Evolutionary conservation across 1,140 invertebrate genomes (phyloP).

Genomic region (Drosophila orosa): DNA sequence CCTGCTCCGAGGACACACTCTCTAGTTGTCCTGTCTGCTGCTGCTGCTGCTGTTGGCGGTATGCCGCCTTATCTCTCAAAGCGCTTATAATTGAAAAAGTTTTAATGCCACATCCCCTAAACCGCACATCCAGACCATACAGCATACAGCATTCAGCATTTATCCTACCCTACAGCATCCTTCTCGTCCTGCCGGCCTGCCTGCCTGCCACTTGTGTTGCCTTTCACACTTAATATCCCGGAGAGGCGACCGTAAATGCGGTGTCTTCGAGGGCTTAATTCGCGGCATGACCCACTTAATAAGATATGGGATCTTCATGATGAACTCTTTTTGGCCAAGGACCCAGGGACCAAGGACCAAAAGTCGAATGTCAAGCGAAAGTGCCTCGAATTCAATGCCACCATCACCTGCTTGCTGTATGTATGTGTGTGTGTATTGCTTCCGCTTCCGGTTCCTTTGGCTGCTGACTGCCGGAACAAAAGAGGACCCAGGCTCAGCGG

Average conservation of each 20-base stretch:
- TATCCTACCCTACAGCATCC: not conserved
- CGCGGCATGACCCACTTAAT: conserved; percentile 32
- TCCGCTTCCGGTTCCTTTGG: conserved; percentile 56
- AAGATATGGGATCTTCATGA: conserved; percentile 32
- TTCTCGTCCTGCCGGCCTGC: not conserved
- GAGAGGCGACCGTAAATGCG: conserved; percentile 13
- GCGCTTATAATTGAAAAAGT: conserved; percentile 77
- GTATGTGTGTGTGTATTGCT: conserved; percentile 45
- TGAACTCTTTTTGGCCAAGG: conserved; percentile 11
- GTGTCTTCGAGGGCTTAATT: conserved; percentile 21
- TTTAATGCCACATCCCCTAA: conserved; percentile 48
- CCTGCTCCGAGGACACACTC: not conserved
- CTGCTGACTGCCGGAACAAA: conserved; percentile 45
- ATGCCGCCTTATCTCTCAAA: conserved; percentile 49
- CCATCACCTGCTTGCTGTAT: conserved; percentile 1
- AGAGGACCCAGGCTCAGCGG: conserved; percentile 42
- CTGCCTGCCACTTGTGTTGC: conserved; percentile 54
- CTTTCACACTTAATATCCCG: conserved; percentile 69
- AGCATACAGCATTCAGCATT: not conserved
- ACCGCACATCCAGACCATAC: conserved; percentile 10
- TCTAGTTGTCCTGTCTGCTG: conserved; percentile 7
- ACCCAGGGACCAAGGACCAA: not conserved
- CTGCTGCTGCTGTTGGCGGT: conserved; percentile 20
- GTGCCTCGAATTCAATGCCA: conserved; percentile 21
- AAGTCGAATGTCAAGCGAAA: conserved; percentile 4